These are phyloP conservation scores for Amiota minor DNA, from an alignment of 2,888 invertebrate species.

Conservation along the genomic window DNA sequence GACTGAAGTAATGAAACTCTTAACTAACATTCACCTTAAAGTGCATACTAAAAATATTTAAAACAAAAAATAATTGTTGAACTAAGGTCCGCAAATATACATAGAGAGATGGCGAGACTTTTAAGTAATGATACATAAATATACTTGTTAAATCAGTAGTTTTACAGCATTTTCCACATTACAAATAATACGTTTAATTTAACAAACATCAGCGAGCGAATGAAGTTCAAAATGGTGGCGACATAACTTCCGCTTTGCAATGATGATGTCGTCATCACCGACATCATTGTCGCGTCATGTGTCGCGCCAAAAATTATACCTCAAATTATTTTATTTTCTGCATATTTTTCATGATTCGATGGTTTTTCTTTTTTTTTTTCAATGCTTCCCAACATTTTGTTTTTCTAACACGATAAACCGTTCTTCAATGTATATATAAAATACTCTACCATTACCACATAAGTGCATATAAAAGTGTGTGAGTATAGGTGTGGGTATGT, in stretches of 20 bases:
- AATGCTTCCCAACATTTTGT: constrained; percentile 29
- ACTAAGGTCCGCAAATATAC: neutral
- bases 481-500: neutral
- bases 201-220: too few species aligned
- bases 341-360: constrained; percentile 18
- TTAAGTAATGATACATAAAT: too few species aligned
- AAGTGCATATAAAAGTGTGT: constrained; percentile 20
- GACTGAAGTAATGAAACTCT: too few species aligned
- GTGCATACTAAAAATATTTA: constrained; percentile 36
- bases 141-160: neutral
- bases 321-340: constrained; percentile 50
- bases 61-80: constrained; percentile 38
- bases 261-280: neutral
- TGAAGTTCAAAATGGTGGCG: constrained; percentile 2
- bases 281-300: constrained; percentile 65
- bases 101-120: neutral
- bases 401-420: constrained; percentile 15
- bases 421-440: constrained; percentile 23
- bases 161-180: neutral
- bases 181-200: constrained; percentile 4
- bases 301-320: constrained; percentile 72
- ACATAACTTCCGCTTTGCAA: neutral
- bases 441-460: constrained; percentile 41
- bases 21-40: too few species aligned
- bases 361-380: constrained; percentile 28